These are phyloP conservation scores for Anomalospiza imberbis DNA, from an alignment of 2,797 vertebrate genomes.

Conservation along the genomic window DNA sequence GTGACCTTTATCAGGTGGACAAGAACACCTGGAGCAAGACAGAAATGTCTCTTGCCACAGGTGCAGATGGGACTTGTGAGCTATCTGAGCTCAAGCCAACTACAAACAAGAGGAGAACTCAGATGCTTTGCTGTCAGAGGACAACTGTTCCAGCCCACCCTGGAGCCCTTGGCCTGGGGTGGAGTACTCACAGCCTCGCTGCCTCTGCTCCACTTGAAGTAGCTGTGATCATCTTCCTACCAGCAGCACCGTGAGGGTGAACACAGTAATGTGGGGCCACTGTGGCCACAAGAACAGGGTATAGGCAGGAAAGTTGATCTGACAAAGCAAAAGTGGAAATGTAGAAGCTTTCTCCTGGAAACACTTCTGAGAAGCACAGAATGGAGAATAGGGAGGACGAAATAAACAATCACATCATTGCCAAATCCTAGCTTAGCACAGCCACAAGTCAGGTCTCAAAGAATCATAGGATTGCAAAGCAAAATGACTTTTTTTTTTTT, in stretches of 20 bases:
- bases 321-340: background rate
- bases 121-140: background rate
- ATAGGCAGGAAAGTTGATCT: background rate
- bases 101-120: background rate
- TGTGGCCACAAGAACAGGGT: background rate
- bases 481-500: constrained; percentile 15
- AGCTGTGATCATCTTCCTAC: background rate
- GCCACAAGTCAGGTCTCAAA: background rate
- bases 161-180: fast-evolving
- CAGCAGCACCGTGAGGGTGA: background rate
- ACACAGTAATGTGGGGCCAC: too few species aligned
- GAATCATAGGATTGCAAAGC: background rate
- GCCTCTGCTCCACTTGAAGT: background rate
- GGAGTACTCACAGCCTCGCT: background rate
- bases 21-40: background rate
- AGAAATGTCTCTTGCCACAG: background rate
- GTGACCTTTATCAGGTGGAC: background rate
- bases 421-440: background rate
- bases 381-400: background rate
- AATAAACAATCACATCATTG: background rate
- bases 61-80: background rate
- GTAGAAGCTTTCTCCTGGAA: background rate
- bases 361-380: background rate
- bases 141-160: background rate
- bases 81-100: background rate